Evolutionary conservation across 1,140 invertebrate species (phyloP), one percentile per base, ranked within the genome.

Genomic region (Thaumatotibia leucotreta): DNA sequence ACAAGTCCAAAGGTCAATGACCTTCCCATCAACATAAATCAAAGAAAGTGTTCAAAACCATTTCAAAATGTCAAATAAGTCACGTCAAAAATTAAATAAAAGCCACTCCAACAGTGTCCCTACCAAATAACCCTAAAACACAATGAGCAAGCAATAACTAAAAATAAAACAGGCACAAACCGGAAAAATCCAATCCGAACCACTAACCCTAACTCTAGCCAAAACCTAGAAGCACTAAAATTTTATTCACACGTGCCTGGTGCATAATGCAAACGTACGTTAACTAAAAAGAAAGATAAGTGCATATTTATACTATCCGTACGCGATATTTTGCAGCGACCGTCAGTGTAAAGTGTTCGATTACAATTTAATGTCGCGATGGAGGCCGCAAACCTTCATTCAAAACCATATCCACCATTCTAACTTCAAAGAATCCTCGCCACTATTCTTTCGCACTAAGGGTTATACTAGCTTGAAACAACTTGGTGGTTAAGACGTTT

Each of bases 331-430:
- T 89, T 82, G 74, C 76, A 63, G 83, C 76, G 77, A 86, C 75
- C 83, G 80, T 86, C 86, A 78, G 68, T 82, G 80, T 84, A 86
- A 88, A 87, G 86, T 87, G 86, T 88, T 89, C 88, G 88, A 90
- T 88, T 89, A 88, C 89, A 88, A 91, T 91, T 91, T 89, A 91
- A 90, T 83, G 87, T 89, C 86, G 78, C 79, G 74, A 80, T 75
- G 75, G 72, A 73, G 75, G 68, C 45, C 39, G 52, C 62, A 69
- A 69, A 73, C 76, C 68, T 70, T 77, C 82, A 83, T 83, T 83
- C 80, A 70, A 80, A 84, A 80, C 82, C 77, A 74, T 67, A 70
- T 75, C 67, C 27, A 64, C 63, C 33, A 61, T 24, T 14, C 22
- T 17, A n/a, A n/a, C 8, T 33, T 45, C 67, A 70, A 33, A 6